Percentiles rank a stretch among this genome's conserved stretches.
phyloP scores from a whole-genome alignment of 2,888 invertebrate species.

The Mantis religiosa region DNA sequence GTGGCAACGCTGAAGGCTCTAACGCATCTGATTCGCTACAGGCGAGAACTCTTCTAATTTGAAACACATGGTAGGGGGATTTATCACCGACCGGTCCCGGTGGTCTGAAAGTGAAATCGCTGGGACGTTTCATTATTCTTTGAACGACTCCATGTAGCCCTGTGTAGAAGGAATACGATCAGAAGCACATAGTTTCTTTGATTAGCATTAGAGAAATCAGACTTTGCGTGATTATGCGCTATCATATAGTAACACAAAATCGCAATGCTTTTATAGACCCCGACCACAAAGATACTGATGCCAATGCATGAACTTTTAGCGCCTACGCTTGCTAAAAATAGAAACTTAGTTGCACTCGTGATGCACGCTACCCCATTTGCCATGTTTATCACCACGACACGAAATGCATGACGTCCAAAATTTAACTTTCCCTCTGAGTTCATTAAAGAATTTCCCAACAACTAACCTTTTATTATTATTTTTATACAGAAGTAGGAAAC shows the following conservation, averaged over 20 bases:
- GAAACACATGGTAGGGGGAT: no score
- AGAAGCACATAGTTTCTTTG: neutral
- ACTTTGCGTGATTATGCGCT: neutral
- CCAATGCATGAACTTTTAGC: neutral
- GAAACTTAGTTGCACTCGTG: neutral
- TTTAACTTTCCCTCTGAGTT: neutral
- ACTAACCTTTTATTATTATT: no score
- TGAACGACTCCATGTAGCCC: no score
- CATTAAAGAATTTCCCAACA: neutral
- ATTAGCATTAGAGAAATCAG: neutral
- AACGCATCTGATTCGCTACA: no score
- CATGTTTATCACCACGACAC: neutral
- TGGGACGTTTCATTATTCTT: no score
- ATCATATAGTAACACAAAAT: neutral
- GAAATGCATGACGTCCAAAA: neutral
- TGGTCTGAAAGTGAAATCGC: no score
- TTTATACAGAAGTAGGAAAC: no score
- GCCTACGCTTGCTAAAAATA: neutral
- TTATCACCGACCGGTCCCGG: no score
- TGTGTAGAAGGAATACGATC: no score
- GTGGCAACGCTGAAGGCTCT: no score
- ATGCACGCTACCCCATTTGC: neutral
- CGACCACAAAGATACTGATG: neutral
- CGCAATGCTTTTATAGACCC: neutral
- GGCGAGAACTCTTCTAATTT: no score